Conservation (phyloP, 2,797 vertebrate species). For the Columba guinea region DNA sequence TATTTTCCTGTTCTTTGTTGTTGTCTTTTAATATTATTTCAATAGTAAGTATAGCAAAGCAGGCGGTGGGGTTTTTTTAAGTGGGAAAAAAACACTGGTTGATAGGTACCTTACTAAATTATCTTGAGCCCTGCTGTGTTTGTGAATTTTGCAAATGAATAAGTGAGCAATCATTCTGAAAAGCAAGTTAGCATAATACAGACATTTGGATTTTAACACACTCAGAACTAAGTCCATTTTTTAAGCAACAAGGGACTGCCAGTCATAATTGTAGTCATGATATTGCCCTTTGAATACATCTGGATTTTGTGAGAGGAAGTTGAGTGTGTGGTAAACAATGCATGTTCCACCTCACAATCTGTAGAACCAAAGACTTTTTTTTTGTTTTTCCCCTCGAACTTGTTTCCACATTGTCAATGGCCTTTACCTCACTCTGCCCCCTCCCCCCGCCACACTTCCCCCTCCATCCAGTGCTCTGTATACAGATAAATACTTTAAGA, state of each 20-base stretch:
- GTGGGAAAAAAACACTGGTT: not conserved
- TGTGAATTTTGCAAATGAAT: constrained; percentile 13
- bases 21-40: not conserved
- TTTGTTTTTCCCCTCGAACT: not conserved
- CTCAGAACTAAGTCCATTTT: not conserved
- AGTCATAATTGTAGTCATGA: not conserved
- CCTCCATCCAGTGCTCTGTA: not conserved
- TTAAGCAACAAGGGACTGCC: not conserved
- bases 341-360: not conserved
- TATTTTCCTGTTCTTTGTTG: constrained; percentile 20
- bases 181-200: constrained; percentile 1
- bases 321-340: not conserved
- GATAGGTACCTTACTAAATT: not conserved
- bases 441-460: too few species aligned
- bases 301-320: not conserved
- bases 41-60: not conserved
- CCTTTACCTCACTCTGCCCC: not conserved
- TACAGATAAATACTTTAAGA: not conserved
- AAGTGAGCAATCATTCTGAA: constrained; percentile 26
- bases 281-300: not conserved
- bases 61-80: not conserved
- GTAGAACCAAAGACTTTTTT: not conserved
- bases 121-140: not conserved
- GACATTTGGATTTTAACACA: not conserved
- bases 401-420: not conserved